Conservation (phyloP, 2,113 vertebrate genomes). For the Ochotona curzoniae region DNA sequence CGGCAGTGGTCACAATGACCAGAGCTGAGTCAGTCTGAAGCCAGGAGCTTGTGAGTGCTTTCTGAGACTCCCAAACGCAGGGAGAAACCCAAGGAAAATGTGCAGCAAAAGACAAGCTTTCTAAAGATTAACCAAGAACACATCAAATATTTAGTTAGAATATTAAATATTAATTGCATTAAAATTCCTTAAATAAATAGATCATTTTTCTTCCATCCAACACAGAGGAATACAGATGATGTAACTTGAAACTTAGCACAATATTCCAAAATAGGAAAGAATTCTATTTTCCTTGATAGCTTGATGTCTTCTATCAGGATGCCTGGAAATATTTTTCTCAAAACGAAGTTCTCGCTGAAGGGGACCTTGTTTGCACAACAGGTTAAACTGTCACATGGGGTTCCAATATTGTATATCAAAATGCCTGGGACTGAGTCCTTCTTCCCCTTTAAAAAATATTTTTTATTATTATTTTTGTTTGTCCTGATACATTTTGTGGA, state of each 20-base stretch:
- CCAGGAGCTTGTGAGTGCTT: too few species aligned
- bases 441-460: too few species aligned
- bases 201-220: background rate
- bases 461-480: too few species aligned
- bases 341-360: background rate
- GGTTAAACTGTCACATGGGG: too few species aligned
- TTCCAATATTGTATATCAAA: too few species aligned
- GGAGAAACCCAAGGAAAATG: background rate
- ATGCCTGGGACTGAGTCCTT: too few species aligned
- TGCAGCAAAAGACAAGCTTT: background rate
- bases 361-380: background rate
- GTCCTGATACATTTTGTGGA: too few species aligned
- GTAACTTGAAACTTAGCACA: background rate
- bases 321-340: background rate
- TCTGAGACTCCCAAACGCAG: too few species aligned
- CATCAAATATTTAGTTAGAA: background rate
- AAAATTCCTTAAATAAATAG: slow-evolving; percentile 14
- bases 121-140: background rate
- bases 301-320: background rate
- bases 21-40: too few species aligned
- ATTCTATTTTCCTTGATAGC: background rate
- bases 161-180: background rate
- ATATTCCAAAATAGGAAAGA: slow-evolving; percentile 2
- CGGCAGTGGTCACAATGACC: too few species aligned
- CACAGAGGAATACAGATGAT: background rate